phyloP scores from a whole-genome alignment of 2,888 invertebrate species.

The Yponomeuta plumbellus region DNA sequence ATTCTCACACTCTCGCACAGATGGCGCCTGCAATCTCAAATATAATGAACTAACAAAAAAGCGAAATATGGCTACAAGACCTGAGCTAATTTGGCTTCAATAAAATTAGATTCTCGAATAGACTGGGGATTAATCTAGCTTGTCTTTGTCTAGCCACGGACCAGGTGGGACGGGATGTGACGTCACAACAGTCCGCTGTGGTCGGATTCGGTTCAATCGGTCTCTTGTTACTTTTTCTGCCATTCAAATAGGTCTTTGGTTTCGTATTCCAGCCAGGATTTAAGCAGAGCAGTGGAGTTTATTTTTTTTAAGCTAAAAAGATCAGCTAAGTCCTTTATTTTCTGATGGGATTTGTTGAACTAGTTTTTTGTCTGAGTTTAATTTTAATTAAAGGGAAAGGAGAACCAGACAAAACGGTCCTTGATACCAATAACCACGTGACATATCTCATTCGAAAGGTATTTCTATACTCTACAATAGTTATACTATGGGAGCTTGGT shows the following conservation, averaged over 20 bases:
- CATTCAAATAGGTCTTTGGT: slow-evolving; percentile 34
- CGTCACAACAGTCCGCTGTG: slow-evolving; percentile 8
- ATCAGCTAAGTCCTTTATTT: background rate
- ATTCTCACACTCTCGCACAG: background rate
- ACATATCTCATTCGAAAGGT: no score
- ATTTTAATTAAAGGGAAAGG: background rate
- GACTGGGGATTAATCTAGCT: background rate
- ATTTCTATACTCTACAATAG: no score
- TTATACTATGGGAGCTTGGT: no score
- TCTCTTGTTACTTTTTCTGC: slow-evolving; percentile 29
- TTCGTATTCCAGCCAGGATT: slow-evolving; percentile 20
- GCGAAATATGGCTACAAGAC: background rate
- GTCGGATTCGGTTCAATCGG: slow-evolving; percentile 22
- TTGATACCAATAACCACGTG: no score
- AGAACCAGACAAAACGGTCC: no score
- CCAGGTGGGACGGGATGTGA: slow-evolving; percentile 14
- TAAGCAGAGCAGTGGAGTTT: slow-evolving; percentile 11
- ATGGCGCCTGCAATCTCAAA: slow-evolving; percentile 4
- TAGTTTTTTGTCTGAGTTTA: background rate
- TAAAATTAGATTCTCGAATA: background rate
- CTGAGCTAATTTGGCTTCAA: background rate
- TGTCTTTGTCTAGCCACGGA: background rate
- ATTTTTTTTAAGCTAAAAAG: slow-evolving; percentile 14
- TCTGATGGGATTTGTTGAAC: background rate
- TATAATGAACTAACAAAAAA: background rate